Conservation (phyloP, 2,113 vertebrate genomes). For the Aramus guarauna region DNA sequence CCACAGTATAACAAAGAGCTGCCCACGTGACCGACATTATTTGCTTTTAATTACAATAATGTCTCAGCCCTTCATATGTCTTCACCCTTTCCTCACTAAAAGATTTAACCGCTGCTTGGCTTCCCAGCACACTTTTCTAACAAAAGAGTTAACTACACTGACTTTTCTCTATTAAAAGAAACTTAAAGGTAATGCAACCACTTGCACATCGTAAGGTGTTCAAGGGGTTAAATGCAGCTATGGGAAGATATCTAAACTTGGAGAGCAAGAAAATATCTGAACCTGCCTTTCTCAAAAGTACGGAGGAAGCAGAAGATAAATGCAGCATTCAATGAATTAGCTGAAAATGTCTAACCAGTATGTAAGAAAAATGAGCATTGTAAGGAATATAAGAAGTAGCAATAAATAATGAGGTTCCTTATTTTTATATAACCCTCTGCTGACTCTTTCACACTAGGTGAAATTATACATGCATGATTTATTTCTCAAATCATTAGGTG, state of each 20-base stretch:
- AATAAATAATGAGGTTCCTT: not conserved
- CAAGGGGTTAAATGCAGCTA: not conserved
- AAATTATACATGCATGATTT: not conserved
- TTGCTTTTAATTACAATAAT: not conserved
- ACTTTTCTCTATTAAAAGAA: not conserved
- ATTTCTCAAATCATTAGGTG: slow-evolving; percentile 30
- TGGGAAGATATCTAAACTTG: not conserved
- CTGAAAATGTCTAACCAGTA: not conserved
- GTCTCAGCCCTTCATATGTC: not conserved
- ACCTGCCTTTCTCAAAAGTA: not conserved
- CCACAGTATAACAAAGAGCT: not conserved
- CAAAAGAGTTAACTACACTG: not conserved
- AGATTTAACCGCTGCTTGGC: not conserved
- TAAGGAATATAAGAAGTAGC: not conserved
- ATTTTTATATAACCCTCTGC: not conserved
- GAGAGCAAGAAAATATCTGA: not conserved
- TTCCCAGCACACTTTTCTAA: not conserved
- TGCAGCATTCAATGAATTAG: not conserved
- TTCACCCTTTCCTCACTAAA: not conserved
- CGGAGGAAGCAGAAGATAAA: not conserved
- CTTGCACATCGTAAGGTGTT: not conserved
- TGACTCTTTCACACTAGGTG: not conserved
- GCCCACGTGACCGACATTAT: not conserved
- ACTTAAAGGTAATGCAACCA: not conserved
- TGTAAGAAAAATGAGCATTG: not conserved